These are phyloP conservation scores for Drosophila ogumai DNA, from an alignment of 1,140 invertebrate species.

Conservation along the genomic window DNA sequence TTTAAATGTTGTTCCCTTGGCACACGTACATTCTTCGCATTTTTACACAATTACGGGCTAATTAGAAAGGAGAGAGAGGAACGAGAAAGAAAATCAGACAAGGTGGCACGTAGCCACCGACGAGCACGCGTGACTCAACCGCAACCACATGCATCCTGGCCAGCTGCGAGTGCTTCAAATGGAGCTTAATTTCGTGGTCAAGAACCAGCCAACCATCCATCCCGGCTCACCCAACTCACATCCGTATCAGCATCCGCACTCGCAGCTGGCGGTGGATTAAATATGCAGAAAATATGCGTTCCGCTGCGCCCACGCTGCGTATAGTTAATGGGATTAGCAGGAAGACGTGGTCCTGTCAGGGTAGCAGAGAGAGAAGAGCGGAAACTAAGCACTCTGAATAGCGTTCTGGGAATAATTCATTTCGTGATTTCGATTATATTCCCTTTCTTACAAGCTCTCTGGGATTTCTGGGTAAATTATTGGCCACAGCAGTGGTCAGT, in stretches of 20 bases:
- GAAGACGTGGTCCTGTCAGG: conserved; percentile 16
- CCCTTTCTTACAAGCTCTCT: conserved; percentile 30
- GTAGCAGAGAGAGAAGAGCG: background rate
- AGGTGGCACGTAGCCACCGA: conserved; percentile 44
- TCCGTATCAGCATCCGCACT: conserved; percentile 12
- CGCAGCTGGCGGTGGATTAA: conserved; percentile 38
- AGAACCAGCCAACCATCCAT: conserved; percentile 13
- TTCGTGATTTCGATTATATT: conserved; percentile 57
- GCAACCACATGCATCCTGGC: conserved; percentile 40
- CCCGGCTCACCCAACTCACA: background rate
- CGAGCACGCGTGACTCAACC: conserved; percentile 28
- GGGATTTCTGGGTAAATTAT: conserved; percentile 36
- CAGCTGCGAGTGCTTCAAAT: conserved; percentile 39
- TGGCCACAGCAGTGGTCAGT: background rate
- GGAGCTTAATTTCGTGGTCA: conserved; percentile 54
- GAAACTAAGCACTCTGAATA: conserved; percentile 40
- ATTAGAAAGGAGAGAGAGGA: conserved; percentile 32
- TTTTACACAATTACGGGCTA: conserved; percentile 51
- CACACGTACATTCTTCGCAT: conserved; percentile 15
- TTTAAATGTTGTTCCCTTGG: conserved; percentile 27
- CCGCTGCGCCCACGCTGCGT: conserved; percentile 49
- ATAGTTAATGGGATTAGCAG: conserved; percentile 63
- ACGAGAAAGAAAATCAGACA: background rate
- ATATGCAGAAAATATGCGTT: conserved; percentile 61
- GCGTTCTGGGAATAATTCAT: conserved; percentile 50